Percentiles rank a stretch among this genome's conserved stretches.
These are phyloP conservation scores for Lobophora halterata DNA, from an alignment of 2,888 invertebrate species.

Conservation along the genomic window DNA sequence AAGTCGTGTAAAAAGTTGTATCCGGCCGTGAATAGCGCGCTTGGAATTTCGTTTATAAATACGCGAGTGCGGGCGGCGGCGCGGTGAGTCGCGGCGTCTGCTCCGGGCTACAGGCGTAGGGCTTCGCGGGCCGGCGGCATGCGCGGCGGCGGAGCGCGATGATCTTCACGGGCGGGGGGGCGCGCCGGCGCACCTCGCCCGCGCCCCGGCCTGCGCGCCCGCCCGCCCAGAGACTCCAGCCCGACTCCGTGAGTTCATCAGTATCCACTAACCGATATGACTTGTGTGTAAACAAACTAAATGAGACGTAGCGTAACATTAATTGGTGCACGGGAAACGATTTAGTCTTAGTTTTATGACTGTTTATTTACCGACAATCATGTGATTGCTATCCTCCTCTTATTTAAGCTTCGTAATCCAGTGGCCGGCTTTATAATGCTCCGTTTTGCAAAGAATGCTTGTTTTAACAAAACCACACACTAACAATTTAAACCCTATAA, in stretches of 20 bases:
- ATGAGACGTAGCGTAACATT: slow-evolving; percentile 25
- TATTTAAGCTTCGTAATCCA: too few species aligned
- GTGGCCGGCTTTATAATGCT: too few species aligned
- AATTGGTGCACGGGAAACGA: slow-evolving; percentile 24
- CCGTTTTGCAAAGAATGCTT: too few species aligned
- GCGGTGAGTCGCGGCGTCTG: slow-evolving; percentile 33
- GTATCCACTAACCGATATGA: slow-evolving; percentile 18
- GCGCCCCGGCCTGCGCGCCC: slow-evolving; percentile 55
- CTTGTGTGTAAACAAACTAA: slow-evolving; percentile 31
- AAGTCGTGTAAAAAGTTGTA: slow-evolving; percentile 80
- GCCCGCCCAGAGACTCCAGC: slow-evolving; percentile 53
- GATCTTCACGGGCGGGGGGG: slow-evolving; percentile 80
- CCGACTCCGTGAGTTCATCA: slow-evolving; percentile 58
- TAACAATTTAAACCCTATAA: too few species aligned
- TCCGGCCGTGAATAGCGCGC: slow-evolving; percentile 71
- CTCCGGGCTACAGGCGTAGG: slow-evolving; percentile 31
- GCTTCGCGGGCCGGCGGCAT: slow-evolving; percentile 36
- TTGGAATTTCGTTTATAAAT: slow-evolving; percentile 78
- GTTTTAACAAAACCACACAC: too few species aligned
- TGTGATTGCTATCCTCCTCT: slow-evolving; percentile 5
- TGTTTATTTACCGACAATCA: slow-evolving; percentile 28
- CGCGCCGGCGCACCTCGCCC: slow-evolving; percentile 73
- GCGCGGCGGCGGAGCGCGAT: slow-evolving; percentile 58
- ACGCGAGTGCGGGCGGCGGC: slow-evolving; percentile 51
- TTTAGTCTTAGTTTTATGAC: slow-evolving; percentile 22